Base-by-base conservation (phyloP, 2,113 vertebrate genomes). In the Notarius lentiginosus region DNA sequence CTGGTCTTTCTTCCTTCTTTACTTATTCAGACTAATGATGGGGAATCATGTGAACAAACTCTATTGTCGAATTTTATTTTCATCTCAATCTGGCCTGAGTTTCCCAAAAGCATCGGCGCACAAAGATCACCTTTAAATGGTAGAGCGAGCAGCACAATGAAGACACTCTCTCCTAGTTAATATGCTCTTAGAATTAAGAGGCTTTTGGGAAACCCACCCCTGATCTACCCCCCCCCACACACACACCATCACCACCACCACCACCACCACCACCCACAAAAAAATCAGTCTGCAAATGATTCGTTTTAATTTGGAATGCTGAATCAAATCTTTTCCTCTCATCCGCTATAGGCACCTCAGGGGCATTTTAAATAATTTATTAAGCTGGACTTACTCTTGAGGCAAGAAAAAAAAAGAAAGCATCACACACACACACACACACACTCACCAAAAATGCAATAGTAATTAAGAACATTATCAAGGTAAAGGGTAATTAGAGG, bases 391-490 rank as follows among this genome's bases (percentile, higher is more conserved):
- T 93, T 93, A 89, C 89, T 94, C 94, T 93, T 91, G 90, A 90
- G 90, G 87, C 60, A 70, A 85, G 79, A 15, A 58, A 2, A 82
- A 85, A 94, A 91, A 86, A 79, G 70, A 55, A 76, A 30, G 76
- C 22, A 87, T 89, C 92, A 93, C 34, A 41, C 34, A 41, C 34
- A 41, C 34, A 41, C 34, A 41, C 34, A 41, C 34, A 41, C 2
- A 41, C 34, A 41, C 34, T 3, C 2, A 2, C 34, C 94, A 94
- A 76, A 73, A 68, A 94, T 92, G 93, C 93, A 94, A 93, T 95
- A 95, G 93, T 95, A 95, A 95, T 95, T 95, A 95, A 94, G 93
- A 92, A 94, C 93, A 95, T 95, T 95, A 95, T 96, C 93, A 93
- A 94, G 92, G 88, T 87, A 86, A 92, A 93, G 93, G 94, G 94